phyloP scores from a whole-genome alignment of 2,113 vertebrate genomes.

The Ciconia maguari region DNA sequence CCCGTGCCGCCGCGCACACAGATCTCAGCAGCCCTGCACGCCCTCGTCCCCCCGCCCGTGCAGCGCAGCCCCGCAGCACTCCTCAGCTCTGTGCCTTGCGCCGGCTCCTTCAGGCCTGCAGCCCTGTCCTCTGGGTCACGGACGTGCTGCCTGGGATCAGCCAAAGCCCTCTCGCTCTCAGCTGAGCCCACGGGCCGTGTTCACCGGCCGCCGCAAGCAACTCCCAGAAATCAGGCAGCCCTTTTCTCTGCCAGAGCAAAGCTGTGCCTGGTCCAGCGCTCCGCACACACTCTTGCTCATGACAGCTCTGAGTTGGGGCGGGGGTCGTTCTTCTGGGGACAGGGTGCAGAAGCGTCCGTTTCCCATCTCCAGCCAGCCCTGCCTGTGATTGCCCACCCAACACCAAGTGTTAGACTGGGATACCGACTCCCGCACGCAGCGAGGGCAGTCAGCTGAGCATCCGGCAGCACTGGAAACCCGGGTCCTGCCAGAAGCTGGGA shows the following conservation, averaged over 20 bases:
- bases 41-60: background rate
- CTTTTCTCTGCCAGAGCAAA: no score
- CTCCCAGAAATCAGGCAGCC: background rate
- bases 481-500: background rate
- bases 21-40: no score
- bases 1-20: rapidly evolving
- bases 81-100: no score
- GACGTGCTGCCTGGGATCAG: no score
- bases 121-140: background rate
- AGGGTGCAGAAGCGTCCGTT: background rate
- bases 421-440: rapidly evolving
- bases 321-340: background rate
- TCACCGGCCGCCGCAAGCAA: background rate
- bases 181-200: background rate
- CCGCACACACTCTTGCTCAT: no score
- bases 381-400: rapidly evolving
- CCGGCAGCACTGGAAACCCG: rapidly evolving
- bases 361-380: background rate
- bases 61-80: no score
- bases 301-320: rapidly evolving
- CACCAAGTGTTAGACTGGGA: rapidly evolving
- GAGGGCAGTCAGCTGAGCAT: background rate
- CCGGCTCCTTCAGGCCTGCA: background rate
- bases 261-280: background rate
- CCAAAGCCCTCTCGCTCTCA: background rate